These are phyloP conservation scores for Luperina testacea DNA, from an alignment of 2,888 invertebrate genomes.

Conservation along the genomic window DNA sequence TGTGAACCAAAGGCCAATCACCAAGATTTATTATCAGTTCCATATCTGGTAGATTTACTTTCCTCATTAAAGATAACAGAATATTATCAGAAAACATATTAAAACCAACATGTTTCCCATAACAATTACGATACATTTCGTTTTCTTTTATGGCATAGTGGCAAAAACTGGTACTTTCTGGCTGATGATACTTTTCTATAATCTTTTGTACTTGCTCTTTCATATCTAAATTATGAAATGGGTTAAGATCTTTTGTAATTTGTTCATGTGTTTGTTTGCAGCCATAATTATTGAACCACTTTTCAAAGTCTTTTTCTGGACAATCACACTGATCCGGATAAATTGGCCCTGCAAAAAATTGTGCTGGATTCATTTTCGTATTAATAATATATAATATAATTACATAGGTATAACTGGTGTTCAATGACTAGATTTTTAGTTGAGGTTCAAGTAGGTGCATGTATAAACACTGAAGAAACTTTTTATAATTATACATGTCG, in stretches of 20 bases:
- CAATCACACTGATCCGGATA: conserved; percentile 96
- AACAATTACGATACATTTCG: conserved; percentile 95
- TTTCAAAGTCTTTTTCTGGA: conserved; percentile 91
- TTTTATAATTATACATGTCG: too few species aligned
- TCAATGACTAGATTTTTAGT: neutral
- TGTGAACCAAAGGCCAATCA: conserved; percentile 97
- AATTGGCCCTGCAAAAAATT: conserved; percentile 89
- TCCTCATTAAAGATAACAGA: conserved; percentile 94
- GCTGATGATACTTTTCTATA: conserved; percentile 93
- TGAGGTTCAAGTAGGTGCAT: neutral
- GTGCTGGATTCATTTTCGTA: neutral
- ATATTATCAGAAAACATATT: conserved; percentile 98
- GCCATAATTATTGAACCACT: conserved; percentile 92
- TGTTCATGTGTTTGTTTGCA: conserved; percentile 92
- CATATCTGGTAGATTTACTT: conserved; percentile 95
- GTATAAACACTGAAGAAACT: neutral
- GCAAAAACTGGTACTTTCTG: conserved; percentile 96
- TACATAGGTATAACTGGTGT: neutral
- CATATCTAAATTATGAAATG: conserved; percentile 93
- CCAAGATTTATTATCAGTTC: conserved; percentile 98
- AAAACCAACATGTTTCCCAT: conserved; percentile 98
- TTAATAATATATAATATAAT: neutral
- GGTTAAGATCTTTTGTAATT: conserved; percentile 93
- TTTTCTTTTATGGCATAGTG: conserved; percentile 96
- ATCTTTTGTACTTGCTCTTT: conserved; percentile 91